These are phyloP conservation scores for Pogonomyrmex barbatus DNA, from an alignment of 1,140 invertebrate genomes.

Conservation along the genomic window DNA sequence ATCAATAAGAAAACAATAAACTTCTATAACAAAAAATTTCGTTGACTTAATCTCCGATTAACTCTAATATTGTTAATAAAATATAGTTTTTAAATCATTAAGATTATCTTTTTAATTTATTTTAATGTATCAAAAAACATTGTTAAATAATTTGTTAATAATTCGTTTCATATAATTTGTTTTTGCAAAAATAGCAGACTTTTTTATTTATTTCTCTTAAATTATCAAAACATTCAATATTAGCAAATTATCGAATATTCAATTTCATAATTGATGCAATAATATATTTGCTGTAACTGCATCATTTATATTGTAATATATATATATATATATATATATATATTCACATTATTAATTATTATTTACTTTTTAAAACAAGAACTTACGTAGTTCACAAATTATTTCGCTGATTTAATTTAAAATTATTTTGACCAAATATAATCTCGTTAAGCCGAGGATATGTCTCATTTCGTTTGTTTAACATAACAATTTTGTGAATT, in stretches of 20 bases:
- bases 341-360: not conserved
- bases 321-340: not conserved
- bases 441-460: not conserved
- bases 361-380: not conserved
- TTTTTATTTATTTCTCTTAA: not conserved
- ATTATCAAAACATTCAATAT: not conserved
- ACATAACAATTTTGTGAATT: not conserved
- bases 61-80: not conserved
- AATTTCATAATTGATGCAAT: not conserved
- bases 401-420: not conserved
- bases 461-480: not conserved
- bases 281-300: not conserved
- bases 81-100: not conserved
- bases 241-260: no score
- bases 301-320: constrained; percentile 2
- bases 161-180: no score
- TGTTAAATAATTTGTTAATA: not conserved
- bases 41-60: not conserved
- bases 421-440: not conserved
- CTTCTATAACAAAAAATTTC: not conserved
- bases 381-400: not conserved
- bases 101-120: not conserved
- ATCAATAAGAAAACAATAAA: not conserved
- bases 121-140: not conserved
- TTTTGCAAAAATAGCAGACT: not conserved